Evolutionary conservation across 2,797 vertebrate genomes (phyloP).

Genomic region (Mormyrops attenuatus): DNA sequence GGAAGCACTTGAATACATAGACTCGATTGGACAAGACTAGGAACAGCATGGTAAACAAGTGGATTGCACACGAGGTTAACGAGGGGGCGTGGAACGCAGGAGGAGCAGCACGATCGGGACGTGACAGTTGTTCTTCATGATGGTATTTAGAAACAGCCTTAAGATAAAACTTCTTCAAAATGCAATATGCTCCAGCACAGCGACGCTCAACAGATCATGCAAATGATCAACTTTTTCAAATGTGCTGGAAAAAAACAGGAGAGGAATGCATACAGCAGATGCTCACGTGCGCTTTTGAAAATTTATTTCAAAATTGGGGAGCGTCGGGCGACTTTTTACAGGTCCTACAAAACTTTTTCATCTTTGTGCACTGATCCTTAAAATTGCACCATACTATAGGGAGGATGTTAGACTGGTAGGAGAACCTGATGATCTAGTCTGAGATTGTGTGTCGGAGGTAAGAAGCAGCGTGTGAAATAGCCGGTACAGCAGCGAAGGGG

Average conservation of each 20-base stretch:
- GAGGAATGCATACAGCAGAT: not conserved
- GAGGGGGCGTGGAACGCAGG: not conserved
- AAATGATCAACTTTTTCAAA: not conserved
- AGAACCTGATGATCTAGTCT: not conserved
- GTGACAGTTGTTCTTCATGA: too few relatives aligned
- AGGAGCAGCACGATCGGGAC: not conserved
- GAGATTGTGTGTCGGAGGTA: not conserved
- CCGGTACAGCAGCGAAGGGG: not conserved
- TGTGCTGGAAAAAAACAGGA: too few relatives aligned
- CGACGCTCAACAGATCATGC: not conserved
- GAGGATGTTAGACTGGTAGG: not conserved
- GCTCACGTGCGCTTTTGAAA: not conserved
- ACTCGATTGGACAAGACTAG: not conserved
- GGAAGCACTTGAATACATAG: not conserved
- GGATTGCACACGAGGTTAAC: not conserved
- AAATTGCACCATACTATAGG: not conserved
- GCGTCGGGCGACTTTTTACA: too few relatives aligned
- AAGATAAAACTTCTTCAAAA: too few relatives aligned
- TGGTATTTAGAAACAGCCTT: too few relatives aligned
- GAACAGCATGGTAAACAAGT: not conserved
- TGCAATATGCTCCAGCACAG: not conserved
- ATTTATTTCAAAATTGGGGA: too few relatives aligned
- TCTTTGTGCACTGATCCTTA: not conserved
- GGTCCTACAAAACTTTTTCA: too few relatives aligned
- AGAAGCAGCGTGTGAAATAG: not conserved